Conservation (phyloP, 2,888 invertebrate genomes). For the Ectemnius continuus region DNA sequence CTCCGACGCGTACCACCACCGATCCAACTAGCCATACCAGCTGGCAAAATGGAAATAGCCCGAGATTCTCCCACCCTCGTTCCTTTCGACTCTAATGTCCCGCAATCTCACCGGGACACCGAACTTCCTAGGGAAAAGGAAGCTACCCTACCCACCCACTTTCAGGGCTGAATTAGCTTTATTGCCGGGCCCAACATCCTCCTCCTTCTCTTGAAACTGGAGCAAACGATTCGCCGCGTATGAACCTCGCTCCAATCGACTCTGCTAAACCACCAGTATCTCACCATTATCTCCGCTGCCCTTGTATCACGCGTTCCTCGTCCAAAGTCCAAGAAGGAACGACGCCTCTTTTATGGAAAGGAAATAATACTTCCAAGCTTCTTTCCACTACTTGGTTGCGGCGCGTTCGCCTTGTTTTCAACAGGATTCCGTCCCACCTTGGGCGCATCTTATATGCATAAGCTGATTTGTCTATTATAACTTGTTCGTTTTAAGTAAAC, state of each 20-base stretch:
- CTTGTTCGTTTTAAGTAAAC: too few relatives aligned
- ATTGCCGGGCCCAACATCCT: constrained; percentile 16
- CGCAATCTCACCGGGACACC: too few relatives aligned
- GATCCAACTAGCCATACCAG: not conserved
- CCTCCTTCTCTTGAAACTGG: constrained; percentile 20
- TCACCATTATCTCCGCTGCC: not conserved
- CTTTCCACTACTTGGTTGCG: not conserved
- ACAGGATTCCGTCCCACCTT: too few relatives aligned
- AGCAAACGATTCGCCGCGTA: not conserved
- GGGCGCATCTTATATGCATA: too few relatives aligned
- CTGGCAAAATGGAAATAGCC: constrained; percentile 25
- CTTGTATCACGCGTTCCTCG: not conserved
- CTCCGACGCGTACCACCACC: constrained; percentile 12
- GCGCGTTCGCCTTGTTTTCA: not conserved
- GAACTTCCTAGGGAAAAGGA: not conserved
- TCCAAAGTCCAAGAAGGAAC: not conserved
- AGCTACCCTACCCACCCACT: not conserved
- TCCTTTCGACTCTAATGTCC: not conserved
- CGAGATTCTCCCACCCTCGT: not conserved
- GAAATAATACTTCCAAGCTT: not conserved
- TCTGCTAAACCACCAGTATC: not conserved
- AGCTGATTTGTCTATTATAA: too few relatives aligned
- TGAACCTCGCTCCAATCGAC: not conserved
- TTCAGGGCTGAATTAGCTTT: constrained; percentile 5
- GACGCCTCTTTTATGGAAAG: not conserved